These are phyloP conservation scores for Acronicta psi DNA, from an alignment of 2,888 invertebrate genomes.

Conservation along the genomic window DNA sequence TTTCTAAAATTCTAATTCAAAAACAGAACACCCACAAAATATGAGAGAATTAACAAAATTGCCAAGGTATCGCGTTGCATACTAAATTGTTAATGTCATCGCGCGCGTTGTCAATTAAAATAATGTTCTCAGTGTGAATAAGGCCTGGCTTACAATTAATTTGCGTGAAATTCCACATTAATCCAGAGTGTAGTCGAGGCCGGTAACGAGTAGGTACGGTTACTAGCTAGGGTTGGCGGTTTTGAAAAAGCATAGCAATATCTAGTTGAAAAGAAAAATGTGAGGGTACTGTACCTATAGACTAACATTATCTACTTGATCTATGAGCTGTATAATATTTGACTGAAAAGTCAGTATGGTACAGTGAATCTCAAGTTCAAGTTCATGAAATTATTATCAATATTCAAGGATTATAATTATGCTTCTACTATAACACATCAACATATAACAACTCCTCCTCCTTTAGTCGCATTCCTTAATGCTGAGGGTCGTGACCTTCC, in stretches of 20 bases:
- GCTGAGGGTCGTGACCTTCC: too few species aligned
- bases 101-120: constrained; percentile 66
- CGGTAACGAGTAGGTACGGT: constrained; percentile 34
- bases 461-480: too few species aligned
- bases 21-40: background rate
- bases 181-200: constrained; percentile 58
- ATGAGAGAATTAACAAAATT: constrained; percentile 11
- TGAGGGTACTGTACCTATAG: too few species aligned
- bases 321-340: too few species aligned
- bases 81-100: constrained; percentile 59
- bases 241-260: background rate
- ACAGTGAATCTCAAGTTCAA: too few species aligned
- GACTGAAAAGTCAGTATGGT: too few species aligned
- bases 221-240: constrained; percentile 25
- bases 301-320: too few species aligned
- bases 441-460: too few species aligned
- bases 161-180: constrained; percentile 73
- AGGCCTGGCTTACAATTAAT: constrained; percentile 69
- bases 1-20: background rate
- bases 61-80: constrained; percentile 29
- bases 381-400: too few species aligned
- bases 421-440: too few species aligned
- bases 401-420: too few species aligned
- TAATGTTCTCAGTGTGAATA: constrained; percentile 62
- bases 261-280: background rate